phyloP scores from a whole-genome alignment of 2,113 vertebrate genomes.

The Semicossyphus pulcher region DNA sequence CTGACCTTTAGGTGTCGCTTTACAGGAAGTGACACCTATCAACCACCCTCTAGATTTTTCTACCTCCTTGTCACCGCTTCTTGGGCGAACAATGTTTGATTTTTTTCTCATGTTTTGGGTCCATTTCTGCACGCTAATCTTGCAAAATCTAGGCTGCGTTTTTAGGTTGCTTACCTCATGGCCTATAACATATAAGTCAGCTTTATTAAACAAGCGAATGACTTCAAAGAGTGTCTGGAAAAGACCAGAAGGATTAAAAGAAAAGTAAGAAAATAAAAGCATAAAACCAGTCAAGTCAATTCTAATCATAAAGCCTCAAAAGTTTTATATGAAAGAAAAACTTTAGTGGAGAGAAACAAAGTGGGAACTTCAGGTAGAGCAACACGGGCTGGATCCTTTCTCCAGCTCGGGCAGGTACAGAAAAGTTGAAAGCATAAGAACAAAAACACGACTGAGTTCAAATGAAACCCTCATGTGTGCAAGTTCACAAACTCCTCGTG shows the following conservation, averaged over 20 bases:
- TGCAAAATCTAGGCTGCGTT: neutral
- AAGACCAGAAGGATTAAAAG: neutral
- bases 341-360: neutral
- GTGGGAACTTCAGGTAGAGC: neutral
- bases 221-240: neutral
- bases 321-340: neutral
- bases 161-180: neutral
- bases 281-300: neutral
- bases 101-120: neutral
- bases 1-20: neutral
- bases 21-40: slow-evolving; percentile 24
- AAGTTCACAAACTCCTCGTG: neutral
- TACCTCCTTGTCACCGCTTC: neutral
- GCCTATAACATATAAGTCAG: neutral
- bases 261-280: neutral
- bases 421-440: neutral
- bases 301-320: too few relatives aligned
- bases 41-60: neutral
- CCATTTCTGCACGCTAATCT: neutral
- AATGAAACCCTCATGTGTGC: neutral
- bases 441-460: neutral
- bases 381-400: too few relatives aligned
- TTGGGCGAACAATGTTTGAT: neutral
- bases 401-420: too few relatives aligned
- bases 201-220: neutral